phyloP scores from a whole-genome alignment of 2,888 invertebrate species.

The Xylocampa areola region DNA sequence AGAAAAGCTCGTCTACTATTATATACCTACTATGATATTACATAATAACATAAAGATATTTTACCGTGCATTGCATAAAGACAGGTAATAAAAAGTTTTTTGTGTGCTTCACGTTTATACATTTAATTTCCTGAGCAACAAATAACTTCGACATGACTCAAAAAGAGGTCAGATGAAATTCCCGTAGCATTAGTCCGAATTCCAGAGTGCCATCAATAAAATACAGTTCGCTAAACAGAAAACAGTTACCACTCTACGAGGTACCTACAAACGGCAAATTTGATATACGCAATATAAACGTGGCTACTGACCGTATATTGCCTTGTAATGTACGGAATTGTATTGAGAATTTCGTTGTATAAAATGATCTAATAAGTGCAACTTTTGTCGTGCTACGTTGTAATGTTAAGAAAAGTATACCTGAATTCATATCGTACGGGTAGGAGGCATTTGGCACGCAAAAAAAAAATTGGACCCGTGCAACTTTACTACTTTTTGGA shows the following conservation, averaged over 20 bases:
- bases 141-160: conserved; percentile 22
- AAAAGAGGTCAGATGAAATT: conserved; percentile 44
- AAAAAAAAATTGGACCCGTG: too few species aligned
- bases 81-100: not conserved
- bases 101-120: not conserved
- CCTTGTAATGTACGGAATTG: not conserved
- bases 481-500: too few species aligned
- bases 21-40: too few species aligned
- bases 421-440: too few species aligned
- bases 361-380: too few species aligned
- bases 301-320: not conserved
- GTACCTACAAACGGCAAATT: conserved; percentile 2
- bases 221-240: conserved; percentile 12
- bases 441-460: too few species aligned
- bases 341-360: too few species aligned
- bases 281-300: not conserved
- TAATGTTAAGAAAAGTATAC: too few species aligned
- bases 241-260: conserved; percentile 1
- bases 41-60: too few species aligned
- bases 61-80: too few species aligned
- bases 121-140: conserved; percentile 20
- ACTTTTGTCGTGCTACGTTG: too few species aligned
- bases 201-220: conserved; percentile 22
- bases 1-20: too few species aligned
- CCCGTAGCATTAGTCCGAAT: conserved; percentile 20